Base-by-base conservation (phyloP, 2,797 vertebrate genomes). In the Prunella strophiata region DNA sequence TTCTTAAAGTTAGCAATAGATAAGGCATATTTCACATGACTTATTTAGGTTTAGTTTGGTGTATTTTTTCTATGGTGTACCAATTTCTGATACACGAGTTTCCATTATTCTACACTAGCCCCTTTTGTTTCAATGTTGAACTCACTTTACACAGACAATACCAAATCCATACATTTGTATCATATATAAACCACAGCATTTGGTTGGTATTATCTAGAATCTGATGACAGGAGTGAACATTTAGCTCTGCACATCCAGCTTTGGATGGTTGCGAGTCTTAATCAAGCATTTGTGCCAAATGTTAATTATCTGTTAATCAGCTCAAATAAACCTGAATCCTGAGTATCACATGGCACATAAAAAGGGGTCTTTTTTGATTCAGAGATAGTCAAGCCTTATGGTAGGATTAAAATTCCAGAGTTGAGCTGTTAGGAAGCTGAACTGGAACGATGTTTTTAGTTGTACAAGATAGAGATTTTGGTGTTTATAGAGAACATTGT, bases 401-500 rank as follows among this genome's bases (percentile, higher is more conserved):
- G n/a, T 70, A 77, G 83, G 96, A 95, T 93, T 95, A 92, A 85
- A 94, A 96, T 97, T 96, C 58, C 52, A 23, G 48, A 82, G 68
- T 42, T 94, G 78, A 97, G 80, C 70, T 96, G 74, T 80, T 95
- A 59, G 88, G 89, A 77, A 96, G 90, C 87, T 89, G 88, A 95
- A 95, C 63, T 87, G 48, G 55, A 95, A 94, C 90, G 90, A 71
- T 72, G 76, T 76, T 97, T 96, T 90, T 90, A 67, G 92, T 91
- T 96, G 83, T 77, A 62, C 73, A 86, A 83, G 91, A 43, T 84
- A 95, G 68, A 52, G 34, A 86, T 96, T 89, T 96, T 97, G 70
- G 65, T 97, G 21, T 94, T 96, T 97, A 97, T 94, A 97, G 97
- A 98, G 96, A 98, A 88, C 95, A 87, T 54, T 30, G 25, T 83